Base-by-base conservation (phyloP, 1,140 invertebrate genomes). In the Batillaria attramentaria region DNA sequence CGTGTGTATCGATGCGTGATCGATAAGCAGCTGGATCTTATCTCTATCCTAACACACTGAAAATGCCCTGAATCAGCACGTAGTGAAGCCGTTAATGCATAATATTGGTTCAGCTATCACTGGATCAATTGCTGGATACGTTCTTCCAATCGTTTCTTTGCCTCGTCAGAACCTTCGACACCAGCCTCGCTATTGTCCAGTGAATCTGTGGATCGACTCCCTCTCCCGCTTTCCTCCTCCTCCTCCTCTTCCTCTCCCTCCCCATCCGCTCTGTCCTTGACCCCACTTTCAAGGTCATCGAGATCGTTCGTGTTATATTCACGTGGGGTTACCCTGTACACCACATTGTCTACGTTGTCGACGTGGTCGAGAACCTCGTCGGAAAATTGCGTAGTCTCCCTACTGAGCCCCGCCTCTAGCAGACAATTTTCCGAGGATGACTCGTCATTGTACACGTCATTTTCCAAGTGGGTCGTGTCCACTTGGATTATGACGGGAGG, bases 401-500 rank as follows among this genome's bases (percentile, higher is more conserved):
- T 41, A 4, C 1, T 6, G 41, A 13, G 24, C n/a, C 68, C 42
- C 41, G 4, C 33, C 3, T 20, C 24, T 24, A 13, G 68, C 18
- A 20, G 68, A 42, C 3, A n/a, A n/a, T 18, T 5, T 37, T 39
- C 39, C 24, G 68, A 70, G 4, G 39, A 13, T 8, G 68, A 31
- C 24, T 10, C 41, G 24, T 69, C 35, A 2, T 46, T n/a, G 68
- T 28, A 31, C 24, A 2, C 41, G 24, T 69, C 35, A 2, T 46
- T n/a, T 39, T 28, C 18, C 41, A 46, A 10, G 28, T 70, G 39
- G n/a, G 68, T 46, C 41, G 68, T 46, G 68, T 70, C 68, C 68
- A 70, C 68, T 28, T 43, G n/a, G 42, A 70, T 70, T 39, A 70
- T 37, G 66, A 69, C 66, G 66, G 66, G 24, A 46, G 68, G 66